Conservation (phyloP, 2,113 vertebrate species). For the Lophotis ruficrista region DNA sequence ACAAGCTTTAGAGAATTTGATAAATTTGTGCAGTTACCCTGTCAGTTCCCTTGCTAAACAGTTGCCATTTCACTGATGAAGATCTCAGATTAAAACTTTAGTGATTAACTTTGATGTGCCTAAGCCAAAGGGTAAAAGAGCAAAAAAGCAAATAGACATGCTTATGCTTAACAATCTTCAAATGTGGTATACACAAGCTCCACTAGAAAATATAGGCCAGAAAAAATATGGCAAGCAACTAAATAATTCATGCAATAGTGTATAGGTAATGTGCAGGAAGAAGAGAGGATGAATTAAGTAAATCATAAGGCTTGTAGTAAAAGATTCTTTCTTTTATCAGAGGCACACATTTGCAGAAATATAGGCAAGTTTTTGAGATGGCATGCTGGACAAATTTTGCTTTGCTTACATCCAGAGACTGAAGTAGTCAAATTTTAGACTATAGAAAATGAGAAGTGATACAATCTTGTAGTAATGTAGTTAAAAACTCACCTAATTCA, state of each 20-base stretch:
- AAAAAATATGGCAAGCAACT: neutral
- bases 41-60: neutral
- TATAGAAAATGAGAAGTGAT: neutral
- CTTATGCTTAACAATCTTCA: neutral
- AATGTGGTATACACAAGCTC: neutral
- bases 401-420: neutral
- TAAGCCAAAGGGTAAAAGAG: neutral
- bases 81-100: neutral
- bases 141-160: neutral
- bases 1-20: neutral
- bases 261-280: neutral
- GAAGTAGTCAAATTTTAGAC: neutral
- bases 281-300: neutral
- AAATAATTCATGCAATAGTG: neutral
- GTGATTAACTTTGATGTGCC: neutral
- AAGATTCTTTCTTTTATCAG: neutral
- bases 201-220: neutral
- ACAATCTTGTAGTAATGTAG: neutral
- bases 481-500: slow-evolving; percentile 87
- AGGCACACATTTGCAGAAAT: neutral
- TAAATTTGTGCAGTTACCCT: neutral
- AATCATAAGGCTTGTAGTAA: neutral
- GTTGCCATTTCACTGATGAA: neutral
- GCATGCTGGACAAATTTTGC: neutral
- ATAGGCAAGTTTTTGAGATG: neutral